Evolutionary conservation across 2,888 invertebrate genomes (phyloP).

Genomic region (Scrobipalpa costella): DNA sequence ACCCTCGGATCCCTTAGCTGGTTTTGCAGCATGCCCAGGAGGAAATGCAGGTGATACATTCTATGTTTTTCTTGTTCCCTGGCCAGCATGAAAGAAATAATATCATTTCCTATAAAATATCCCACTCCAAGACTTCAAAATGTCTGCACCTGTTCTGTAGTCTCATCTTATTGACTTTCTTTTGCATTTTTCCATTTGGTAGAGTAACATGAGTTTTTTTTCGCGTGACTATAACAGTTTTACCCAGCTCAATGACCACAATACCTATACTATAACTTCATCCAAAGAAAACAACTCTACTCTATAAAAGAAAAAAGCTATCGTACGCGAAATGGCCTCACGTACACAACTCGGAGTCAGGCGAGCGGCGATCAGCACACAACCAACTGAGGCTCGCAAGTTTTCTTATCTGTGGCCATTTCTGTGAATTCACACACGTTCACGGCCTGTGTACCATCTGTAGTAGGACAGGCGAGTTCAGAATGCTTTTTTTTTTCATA

Average conservation of each 20-base stretch:
- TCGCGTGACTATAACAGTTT: background rate
- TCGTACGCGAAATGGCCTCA: background rate
- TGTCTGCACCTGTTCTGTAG: no score
- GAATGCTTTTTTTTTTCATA: background rate
- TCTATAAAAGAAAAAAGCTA: background rate
- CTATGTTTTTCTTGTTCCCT: no score
- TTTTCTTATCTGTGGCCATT: constrained; percentile 32
- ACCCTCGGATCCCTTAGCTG: no score
- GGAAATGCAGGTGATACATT: no score
- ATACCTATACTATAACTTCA: background rate
- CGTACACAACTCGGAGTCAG: background rate
- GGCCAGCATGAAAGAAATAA: no score
- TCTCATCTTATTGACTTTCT: no score
- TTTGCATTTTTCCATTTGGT: no score
- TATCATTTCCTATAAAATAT: no score
- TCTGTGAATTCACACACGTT: constrained; percentile 32
- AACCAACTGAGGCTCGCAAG: background rate
- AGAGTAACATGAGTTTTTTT: no score
- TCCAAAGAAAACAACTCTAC: background rate
- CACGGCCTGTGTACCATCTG: constrained; percentile 11
- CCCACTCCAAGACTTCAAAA: no score
- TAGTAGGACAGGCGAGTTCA: constrained; percentile 13
- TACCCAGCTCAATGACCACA: background rate
- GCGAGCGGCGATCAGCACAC: constrained; percentile 5
- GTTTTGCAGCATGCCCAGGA: no score